A percentile compares a stretch with the other conserved stretches of the same genome.
phyloP scores from a whole-genome alignment of 2,113 vertebrate genomes.

The Phocoena phocoena region DNA sequence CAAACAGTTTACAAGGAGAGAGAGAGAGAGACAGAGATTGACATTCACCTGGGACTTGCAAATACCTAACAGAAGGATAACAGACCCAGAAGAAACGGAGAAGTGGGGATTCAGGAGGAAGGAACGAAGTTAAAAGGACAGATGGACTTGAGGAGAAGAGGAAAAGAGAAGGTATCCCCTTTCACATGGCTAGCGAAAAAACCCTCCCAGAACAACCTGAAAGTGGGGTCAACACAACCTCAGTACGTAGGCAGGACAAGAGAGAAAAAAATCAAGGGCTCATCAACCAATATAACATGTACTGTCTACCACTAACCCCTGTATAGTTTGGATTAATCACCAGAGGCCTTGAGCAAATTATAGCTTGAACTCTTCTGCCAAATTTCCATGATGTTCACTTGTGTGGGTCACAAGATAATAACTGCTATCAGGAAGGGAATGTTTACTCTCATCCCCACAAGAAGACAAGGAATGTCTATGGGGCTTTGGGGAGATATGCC shows the following conservation, averaged over 20 bases:
- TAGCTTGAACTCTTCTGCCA: background rate
- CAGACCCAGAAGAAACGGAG: background rate
- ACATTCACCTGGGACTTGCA: background rate
- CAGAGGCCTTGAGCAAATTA: background rate
- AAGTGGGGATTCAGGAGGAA: background rate
- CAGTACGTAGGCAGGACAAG: background rate
- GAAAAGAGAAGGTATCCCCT: background rate
- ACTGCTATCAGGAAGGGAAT: background rate
- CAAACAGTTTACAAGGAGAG: background rate
- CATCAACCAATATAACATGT: background rate
- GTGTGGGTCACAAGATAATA: background rate
- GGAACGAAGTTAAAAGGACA: background rate
- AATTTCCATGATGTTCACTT: background rate
- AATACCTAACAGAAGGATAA: background rate
- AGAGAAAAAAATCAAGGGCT: background rate
- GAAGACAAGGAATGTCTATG: background rate
- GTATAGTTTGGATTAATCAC: background rate
- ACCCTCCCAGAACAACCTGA: background rate
- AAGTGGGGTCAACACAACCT: background rate
- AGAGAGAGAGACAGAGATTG: background rate
- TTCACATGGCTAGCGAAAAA: background rate
- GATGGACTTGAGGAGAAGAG: background rate
- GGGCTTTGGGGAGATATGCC: background rate
- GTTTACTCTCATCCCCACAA: background rate
- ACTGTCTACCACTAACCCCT: background rate